A percentile compares a stretch with the other conserved stretches of the same genome.
Evolutionary conservation across 2,888 invertebrate genomes (phyloP).

Genomic region (Mesorhabditis belari): DNA sequence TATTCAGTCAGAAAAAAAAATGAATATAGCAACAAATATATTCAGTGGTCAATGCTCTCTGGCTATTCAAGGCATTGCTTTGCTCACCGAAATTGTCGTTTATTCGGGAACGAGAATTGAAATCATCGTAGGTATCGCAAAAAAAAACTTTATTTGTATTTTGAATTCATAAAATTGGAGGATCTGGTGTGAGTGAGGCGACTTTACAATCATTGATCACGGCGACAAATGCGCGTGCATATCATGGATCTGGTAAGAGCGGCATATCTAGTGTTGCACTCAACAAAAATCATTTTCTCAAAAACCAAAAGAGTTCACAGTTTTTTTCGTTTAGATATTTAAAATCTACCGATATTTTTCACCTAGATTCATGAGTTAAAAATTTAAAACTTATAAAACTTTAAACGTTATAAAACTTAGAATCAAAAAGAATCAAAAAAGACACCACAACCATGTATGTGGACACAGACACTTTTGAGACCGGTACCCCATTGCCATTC

Average conservation of each 20-base stretch:
- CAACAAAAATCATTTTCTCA: too few species aligned
- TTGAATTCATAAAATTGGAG: background rate
- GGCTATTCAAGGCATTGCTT: constrained; percentile 22
- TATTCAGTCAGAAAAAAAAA: background rate
- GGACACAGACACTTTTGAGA: too few species aligned
- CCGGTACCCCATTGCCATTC: too few species aligned
- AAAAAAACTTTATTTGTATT: background rate
- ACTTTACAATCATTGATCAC: background rate
- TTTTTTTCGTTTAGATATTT: too few species aligned
- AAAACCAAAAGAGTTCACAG: too few species aligned
- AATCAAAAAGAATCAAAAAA: too few species aligned
- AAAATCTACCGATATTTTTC: too few species aligned
- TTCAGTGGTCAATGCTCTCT: constrained; percentile 23
- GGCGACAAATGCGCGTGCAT: background rate
- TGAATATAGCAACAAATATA: background rate
- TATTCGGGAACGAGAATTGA: constrained; percentile 9
- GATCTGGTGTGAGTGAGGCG: constrained; percentile 8
- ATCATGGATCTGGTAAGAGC: background rate
- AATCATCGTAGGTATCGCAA: constrained; percentile 12
- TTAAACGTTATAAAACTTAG: background rate
- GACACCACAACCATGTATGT: too few species aligned
- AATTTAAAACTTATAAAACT: too few species aligned
- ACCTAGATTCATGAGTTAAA: too few species aligned
- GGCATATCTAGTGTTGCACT: background rate
- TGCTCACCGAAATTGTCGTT: constrained; percentile 17